Percentiles rank a stretch among this genome's conserved stretches.
These are phyloP conservation scores for Neelides folsomi DNA, from an alignment of 2,888 invertebrate genomes.

Conservation along the genomic window DNA sequence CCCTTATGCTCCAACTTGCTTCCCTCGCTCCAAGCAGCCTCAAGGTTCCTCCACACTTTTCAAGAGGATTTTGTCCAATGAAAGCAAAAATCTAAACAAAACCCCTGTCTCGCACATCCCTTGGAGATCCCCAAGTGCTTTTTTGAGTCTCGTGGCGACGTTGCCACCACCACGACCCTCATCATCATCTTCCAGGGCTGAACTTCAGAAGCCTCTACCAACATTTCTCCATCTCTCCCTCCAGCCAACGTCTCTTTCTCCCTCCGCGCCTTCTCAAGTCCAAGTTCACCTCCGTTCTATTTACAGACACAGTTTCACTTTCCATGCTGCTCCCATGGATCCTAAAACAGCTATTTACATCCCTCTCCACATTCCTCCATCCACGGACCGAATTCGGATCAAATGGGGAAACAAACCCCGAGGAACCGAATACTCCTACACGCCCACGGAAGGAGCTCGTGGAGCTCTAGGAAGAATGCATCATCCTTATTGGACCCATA, in stretches of 20 bases:
- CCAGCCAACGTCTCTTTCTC: not conserved
- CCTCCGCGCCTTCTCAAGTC: constrained; percentile 2
- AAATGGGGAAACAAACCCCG: no score
- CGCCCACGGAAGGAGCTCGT: no score
- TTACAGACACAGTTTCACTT: not conserved
- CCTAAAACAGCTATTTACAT: not conserved
- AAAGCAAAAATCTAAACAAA: constrained; percentile 33
- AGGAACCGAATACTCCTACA: no score
- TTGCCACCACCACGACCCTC: constrained; percentile 14
- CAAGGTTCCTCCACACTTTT: constrained; percentile 24
- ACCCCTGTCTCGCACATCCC: constrained; percentile 23
- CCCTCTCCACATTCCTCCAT: not conserved
- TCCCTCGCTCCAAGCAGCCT: constrained; percentile 13
- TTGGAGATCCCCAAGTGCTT: constrained; percentile 21
- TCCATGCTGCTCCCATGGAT: no score
- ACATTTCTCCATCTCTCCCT: not conserved
- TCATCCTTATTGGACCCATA: no score
- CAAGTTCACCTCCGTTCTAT: not conserved
- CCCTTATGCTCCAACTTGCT: not conserved
- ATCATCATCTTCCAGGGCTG: not conserved
- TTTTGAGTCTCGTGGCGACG: constrained; percentile 26
- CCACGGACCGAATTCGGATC: not conserved
- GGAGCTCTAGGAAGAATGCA: no score
- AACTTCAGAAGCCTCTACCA: not conserved
- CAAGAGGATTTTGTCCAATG: constrained; percentile 31